Percentiles rank a stretch among this genome's conserved stretches.
Evolutionary conservation across 2,888 invertebrate genomes (phyloP).

Genomic region (Horisme vitalbata): DNA sequence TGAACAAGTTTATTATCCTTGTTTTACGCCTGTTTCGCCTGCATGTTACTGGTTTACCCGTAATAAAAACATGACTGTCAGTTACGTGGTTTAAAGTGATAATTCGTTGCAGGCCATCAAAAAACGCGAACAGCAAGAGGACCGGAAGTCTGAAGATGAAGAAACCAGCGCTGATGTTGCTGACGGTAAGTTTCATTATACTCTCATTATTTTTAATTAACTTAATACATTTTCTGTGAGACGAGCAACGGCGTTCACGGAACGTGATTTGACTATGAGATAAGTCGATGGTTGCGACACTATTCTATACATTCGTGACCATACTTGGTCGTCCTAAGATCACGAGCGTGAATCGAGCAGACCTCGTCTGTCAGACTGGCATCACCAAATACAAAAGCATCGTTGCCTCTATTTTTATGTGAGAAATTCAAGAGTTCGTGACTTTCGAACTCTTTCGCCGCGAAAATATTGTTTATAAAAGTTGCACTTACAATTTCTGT

Average conservation of each 20-base stretch:
- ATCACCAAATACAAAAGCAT: slow-evolving; percentile 52
- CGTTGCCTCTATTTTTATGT: slow-evolving; percentile 57
- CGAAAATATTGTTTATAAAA: slow-evolving; percentile 27
- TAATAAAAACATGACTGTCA: slow-evolving; percentile 14
- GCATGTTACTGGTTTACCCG: slow-evolving; percentile 36
- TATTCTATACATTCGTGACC: slow-evolving; percentile 72
- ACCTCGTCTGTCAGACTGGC: slow-evolving; percentile 55
- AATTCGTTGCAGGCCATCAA: slow-evolving; percentile 74
- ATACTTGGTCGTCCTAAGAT: slow-evolving; percentile 55
- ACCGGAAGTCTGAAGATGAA: slow-evolving; percentile 73
- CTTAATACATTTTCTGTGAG: slow-evolving; percentile 22
- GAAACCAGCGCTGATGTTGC: slow-evolving; percentile 63
- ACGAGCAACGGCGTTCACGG: slow-evolving; percentile 32
- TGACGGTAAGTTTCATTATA: slow-evolving; percentile 61
- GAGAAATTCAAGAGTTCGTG: slow-evolving; percentile 52
- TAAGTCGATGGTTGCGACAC: slow-evolving; percentile 61
- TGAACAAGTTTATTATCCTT: slow-evolving; percentile 39
- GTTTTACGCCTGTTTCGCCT: slow-evolving; percentile 40
- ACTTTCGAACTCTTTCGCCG: slow-evolving; percentile 49
- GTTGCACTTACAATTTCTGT: slow-evolving; percentile 13
- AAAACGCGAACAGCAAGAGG: slow-evolving; percentile 70
- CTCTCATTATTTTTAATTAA: slow-evolving; percentile 31
- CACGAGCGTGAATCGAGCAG: slow-evolving; percentile 56
- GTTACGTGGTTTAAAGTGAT: slow-evolving; percentile 31
- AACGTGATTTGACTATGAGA: slow-evolving; percentile 52